Conservation (phyloP, 2,113 vertebrate genomes). For the Rostratula benghalensis region DNA sequence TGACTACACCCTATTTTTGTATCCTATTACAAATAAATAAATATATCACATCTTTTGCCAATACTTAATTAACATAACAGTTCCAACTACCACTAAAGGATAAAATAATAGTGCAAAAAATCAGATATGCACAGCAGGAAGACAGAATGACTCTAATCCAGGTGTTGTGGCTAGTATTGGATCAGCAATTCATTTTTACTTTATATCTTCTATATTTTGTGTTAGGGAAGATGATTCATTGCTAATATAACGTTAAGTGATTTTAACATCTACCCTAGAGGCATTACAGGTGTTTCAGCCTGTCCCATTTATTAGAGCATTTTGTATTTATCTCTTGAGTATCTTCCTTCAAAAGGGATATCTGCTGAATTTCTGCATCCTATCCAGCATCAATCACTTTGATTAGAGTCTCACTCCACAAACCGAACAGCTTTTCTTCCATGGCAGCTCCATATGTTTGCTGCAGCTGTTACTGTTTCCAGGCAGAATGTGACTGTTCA, state of each 20-base stretch:
- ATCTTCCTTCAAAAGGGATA: conserved; percentile 64
- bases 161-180: neutral
- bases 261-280: conserved; percentile 64
- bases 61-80: neutral
- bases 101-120: neutral
- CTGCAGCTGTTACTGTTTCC: conserved; percentile 80
- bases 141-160: neutral
- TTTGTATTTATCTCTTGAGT: conserved; percentile 61
- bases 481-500: conserved; percentile 51
- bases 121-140: neutral
- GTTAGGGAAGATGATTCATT: conserved; percentile 37
- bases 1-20: neutral
- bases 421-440: conserved; percentile 74
- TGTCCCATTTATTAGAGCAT: conserved; percentile 64
- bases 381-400: conserved; percentile 79
- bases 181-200: neutral
- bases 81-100: neutral
- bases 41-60: neutral
- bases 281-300: conserved; percentile 57
- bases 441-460: conserved; percentile 79
- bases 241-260: conserved; percentile 39
- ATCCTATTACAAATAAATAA: neutral
- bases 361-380: conserved; percentile 68
- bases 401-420: conserved; percentile 77
- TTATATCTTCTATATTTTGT: conserved; percentile 30